These are phyloP conservation scores for Ganaspis brasiliensis DNA, from an alignment of 2,888 invertebrate genomes.

Conservation along the genomic window DNA sequence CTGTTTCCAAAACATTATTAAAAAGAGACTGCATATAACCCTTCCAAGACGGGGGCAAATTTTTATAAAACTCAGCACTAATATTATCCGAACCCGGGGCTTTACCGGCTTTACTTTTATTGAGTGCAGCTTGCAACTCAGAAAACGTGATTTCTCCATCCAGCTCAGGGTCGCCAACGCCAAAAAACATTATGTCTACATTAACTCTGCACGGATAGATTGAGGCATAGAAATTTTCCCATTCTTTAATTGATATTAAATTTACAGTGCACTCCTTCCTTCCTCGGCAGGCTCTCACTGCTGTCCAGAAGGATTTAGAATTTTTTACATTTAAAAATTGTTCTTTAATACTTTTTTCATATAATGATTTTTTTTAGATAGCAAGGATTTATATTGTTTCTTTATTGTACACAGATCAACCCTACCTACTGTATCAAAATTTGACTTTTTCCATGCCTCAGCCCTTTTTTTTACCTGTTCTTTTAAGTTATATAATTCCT, in stretches of 20 bases:
- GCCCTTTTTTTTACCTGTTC: neutral
- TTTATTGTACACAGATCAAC: no score
- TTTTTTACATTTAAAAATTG: no score
- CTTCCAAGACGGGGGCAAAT: slow-evolving; percentile 40
- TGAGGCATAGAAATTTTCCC: neutral
- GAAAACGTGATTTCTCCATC: neutral
- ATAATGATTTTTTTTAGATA: no score
- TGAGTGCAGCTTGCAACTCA: neutral
- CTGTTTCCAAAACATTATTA: slow-evolving; percentile 40
- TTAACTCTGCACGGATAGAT: neutral
- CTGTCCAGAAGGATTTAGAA: no score
- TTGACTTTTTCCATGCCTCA: neutral
- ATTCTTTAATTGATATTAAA: neutral
- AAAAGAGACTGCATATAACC: slow-evolving; percentile 26
- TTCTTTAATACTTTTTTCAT: no score
- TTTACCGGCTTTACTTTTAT: slow-evolving; percentile 1
- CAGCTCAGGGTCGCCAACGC: neutral
- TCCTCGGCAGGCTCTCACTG: no score
- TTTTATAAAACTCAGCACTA: slow-evolving; percentile 41
- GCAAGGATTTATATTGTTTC: no score
- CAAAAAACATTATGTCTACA: neutral
- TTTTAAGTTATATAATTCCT: neutral
- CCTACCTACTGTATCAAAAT: neutral
- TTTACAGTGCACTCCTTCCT: no score
- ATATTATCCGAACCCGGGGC: slow-evolving; percentile 35